Base-by-base conservation (phyloP, 2,113 vertebrate genomes). In the Hypocryptadius cinnamomeus region DNA sequence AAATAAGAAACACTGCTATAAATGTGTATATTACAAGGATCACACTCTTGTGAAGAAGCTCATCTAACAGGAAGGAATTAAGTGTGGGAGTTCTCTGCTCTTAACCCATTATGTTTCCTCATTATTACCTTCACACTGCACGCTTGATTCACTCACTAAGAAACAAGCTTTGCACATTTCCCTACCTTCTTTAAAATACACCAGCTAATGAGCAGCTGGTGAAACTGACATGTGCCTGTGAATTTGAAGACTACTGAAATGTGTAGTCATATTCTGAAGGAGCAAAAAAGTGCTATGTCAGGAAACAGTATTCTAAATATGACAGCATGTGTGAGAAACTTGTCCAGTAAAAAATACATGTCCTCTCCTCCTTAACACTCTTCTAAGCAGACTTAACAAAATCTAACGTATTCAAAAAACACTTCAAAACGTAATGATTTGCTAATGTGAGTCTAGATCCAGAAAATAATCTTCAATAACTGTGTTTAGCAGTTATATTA, bases 181-280 rank as follows among this genome's bases (percentile, higher is more conserved):
- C 25, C 39, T 73, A 31, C 44, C 76, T 85, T 60, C 47, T 89
- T 92, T 47, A 85, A 89, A 92, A 94, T 53, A 63, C 28, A 56
- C 39, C 83, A 80, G 61, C 84, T 92, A 96, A 83, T 66, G 53
- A 93, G 85, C 87, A 96, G 82, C 79, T 94, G 74, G 74, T 56
- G 60, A 79, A 89, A 73, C 33, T 85, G 82, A 78, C 56, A 86
- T 70, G 16, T 73, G 76, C 50, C 64, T 73, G 50, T 63, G 87
- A 83, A 76, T 89, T 4, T 89, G 91, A 91, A 76, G 63, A 51
- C 57, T 45, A 87, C 54, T 66, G 30, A 91, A 86, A 86, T 76
- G n/a, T 90, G 71, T 92, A 54, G 13, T 85, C 70, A 57, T 65
- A 48, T 88, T 91, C 79, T 72, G 56, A 89, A 89, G 76, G 72